phyloP scores from a whole-genome alignment of 2,113 vertebrate genomes.

The Miniopterus natalensis region DNA sequence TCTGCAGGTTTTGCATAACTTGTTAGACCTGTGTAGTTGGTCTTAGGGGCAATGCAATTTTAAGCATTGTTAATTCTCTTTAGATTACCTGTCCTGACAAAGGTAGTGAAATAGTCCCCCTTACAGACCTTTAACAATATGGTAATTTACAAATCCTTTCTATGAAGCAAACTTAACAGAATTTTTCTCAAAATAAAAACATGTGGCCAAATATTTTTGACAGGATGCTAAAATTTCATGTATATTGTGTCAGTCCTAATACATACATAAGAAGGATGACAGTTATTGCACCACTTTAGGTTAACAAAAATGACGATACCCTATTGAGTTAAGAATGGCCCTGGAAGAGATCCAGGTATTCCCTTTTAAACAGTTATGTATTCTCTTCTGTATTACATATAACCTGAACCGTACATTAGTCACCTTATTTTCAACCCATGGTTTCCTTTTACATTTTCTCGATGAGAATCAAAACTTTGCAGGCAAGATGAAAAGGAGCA shows the following conservation, averaged over 20 bases:
- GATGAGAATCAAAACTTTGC: constrained; percentile 43
- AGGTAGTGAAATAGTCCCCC: background rate
- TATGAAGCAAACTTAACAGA: background rate
- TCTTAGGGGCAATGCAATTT: background rate
- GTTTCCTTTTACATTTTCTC: constrained; percentile 65
- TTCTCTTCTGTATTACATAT: background rate
- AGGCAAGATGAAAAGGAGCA: constrained; percentile 52
- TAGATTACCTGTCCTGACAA: background rate
- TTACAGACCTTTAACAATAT: background rate
- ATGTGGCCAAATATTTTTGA: background rate
- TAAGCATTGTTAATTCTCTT: constrained; percentile 22
- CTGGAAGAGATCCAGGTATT: background rate
- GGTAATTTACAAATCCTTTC: background rate
- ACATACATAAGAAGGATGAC: background rate
- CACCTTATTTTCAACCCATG: constrained; percentile 28
- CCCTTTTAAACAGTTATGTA: background rate
- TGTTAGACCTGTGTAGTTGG: background rate
- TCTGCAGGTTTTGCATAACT: background rate
- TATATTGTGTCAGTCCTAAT: background rate
- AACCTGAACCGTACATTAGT: background rate
- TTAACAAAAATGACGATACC: background rate
- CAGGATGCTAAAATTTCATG: background rate
- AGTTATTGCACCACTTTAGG: background rate
- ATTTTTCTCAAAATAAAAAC: constrained; percentile 8
- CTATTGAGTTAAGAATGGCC: background rate